Evolutionary conservation across 2,113 vertebrate genomes (phyloP), one percentile per base, ranked within the genome.

Genomic region (Aegotheles bennettii): DNA sequence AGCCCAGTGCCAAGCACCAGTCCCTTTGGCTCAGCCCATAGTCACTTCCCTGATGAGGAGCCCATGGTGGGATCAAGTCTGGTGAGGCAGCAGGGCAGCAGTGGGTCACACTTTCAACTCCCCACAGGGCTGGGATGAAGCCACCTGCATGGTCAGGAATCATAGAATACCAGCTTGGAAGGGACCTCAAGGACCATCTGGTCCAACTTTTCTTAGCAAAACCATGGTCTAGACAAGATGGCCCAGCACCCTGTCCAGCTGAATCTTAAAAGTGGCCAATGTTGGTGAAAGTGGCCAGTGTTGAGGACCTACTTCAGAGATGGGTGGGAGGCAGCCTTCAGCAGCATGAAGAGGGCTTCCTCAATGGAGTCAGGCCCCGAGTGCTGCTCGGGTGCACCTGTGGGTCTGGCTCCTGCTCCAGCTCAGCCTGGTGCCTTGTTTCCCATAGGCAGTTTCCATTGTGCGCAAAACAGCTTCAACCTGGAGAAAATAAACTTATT

Each of bases 71-170:
- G 19, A 10, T 7, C 24, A 33, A 15, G 33, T 6, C 33, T 45
- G 77, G 50, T 1, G 11, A 78, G 47, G 59, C 13, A n/a, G 36
- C 3, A 12, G 15, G 48, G 10, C 59, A 21, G 36, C 36, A 53
- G 31, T 8, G 14, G 16, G 33, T 19, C 40, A n/a, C n/a, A n/a
- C n/a, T 47, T 31, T 36, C 28, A 47, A 12, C 20, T 7, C 28
- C 42, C n/a, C 40, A 19, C 0, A 2, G 25, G 23, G 14, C 25
- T 3, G 7, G 38, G 16, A 56, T 11, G 40, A 24, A 67, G 61
- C 33, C 50, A 25, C 19, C 26, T 2, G 2, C 3, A 7, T 2
- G 3, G 31, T 19, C 38, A 43, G 48, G n/a, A n/a, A n/a, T n/a
- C n/a, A n/a, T n/a, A n/a, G n/a, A n/a, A n/a, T n/a, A n/a, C n/a